Evolutionary conservation across 2,797 vertebrate genomes (phyloP).

Genomic region (Borostomias antarcticus): DNA sequence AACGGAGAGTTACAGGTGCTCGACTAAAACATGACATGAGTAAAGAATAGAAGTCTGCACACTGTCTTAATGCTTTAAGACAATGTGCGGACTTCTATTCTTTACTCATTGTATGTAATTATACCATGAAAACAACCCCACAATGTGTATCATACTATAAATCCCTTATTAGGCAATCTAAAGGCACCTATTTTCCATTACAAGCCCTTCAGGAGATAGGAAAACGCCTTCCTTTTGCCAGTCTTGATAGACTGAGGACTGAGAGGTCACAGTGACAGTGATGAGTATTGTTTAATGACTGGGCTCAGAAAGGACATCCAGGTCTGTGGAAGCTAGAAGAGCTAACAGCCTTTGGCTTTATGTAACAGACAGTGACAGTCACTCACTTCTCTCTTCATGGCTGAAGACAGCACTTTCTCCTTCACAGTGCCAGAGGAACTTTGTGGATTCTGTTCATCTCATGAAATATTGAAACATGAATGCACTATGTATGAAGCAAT

Average conservation of each 20-base stretch:
- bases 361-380: conserved; percentile 9
- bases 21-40: too few relatives aligned
- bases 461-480: conserved; percentile 47
- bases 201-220: neutral
- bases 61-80: too few relatives aligned
- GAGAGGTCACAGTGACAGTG: conserved; percentile 25
- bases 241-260: neutral
- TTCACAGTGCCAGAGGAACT: conserved; percentile 31
- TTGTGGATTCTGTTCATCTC: conserved; percentile 31
- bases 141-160: neutral
- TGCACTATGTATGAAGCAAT: conserved; percentile 35
- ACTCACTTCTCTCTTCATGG: conserved; percentile 18
- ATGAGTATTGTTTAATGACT: conserved; percentile 10
- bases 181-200: neutral
- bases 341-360: conserved; percentile 14
- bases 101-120: neutral
- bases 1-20: too few relatives aligned
- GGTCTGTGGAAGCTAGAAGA: conserved; percentile 30
- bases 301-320: conserved; percentile 14
- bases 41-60: too few relatives aligned
- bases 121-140: neutral
- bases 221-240: neutral
- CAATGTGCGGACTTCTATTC: too few relatives aligned
- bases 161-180: neutral
- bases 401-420: conserved; percentile 16